A percentile compares a stretch with the other conserved stretches of the same genome.
Evolutionary conservation across 2,797 vertebrate genomes (phyloP).

Genomic region (Valencia hispanica): DNA sequence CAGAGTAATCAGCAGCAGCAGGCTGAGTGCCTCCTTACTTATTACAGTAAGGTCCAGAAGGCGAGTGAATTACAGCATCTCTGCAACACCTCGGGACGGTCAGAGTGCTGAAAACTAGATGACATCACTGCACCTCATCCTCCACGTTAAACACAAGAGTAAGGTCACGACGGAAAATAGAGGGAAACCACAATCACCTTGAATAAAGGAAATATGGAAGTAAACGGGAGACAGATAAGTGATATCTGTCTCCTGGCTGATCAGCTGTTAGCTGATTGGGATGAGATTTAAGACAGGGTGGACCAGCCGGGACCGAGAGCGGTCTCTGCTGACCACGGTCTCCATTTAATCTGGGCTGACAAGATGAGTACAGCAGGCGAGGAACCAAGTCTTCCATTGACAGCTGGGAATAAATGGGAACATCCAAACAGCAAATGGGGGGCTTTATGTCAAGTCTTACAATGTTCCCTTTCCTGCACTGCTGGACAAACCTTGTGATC

Average conservation of each 20-base stretch:
- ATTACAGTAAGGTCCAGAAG: conserved; percentile 63
- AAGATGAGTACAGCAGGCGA: conserved; percentile 44
- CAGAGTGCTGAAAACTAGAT: conserved; percentile 27
- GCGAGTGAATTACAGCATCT: conserved; percentile 61
- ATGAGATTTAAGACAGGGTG: conserved; percentile 45
- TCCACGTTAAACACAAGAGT: conserved; percentile 16
- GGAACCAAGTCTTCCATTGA: conserved; percentile 40
- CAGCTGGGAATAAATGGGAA: conserved; percentile 44
- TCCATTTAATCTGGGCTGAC: conserved; percentile 61
- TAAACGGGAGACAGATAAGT: conserved; percentile 42
- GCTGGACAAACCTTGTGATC: neutral
- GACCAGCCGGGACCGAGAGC: conserved; percentile 6
- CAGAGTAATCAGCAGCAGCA: conserved; percentile 65
- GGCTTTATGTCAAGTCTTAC: conserved; percentile 6
- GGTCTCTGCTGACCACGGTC: conserved; percentile 47
- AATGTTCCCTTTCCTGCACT: conserved; percentile 5
- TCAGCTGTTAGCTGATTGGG: conserved; percentile 60
- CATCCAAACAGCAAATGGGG: conserved; percentile 37
- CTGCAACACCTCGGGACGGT: conserved; percentile 42
- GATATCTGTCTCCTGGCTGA: too few relatives aligned
- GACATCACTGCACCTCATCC: conserved; percentile 50
- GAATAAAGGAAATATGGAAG: conserved; percentile 30
- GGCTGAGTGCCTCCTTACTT: conserved; percentile 66
- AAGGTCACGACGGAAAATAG: conserved; percentile 31
- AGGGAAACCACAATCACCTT: neutral